Evolutionary conservation across 2,113 vertebrate species (phyloP).

Genomic region (Tricholaema leucomelas): DNA sequence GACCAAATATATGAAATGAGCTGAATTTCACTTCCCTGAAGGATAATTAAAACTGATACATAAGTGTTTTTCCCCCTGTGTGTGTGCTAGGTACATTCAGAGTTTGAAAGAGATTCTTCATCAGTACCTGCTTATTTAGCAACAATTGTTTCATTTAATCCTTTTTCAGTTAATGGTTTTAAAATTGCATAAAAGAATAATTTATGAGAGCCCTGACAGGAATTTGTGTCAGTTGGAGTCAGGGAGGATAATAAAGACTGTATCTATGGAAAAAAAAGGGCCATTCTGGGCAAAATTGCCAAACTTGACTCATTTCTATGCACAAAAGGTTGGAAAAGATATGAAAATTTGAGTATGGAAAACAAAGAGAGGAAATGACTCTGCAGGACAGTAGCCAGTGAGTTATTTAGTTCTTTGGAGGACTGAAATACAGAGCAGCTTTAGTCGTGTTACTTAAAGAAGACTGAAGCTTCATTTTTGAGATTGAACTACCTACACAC

Average conservation of each 20-base stretch:
- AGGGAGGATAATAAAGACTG: conserved; percentile 44
- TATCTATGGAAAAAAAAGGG: conserved; percentile 59
- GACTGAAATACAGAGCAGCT: conserved; percentile 58
- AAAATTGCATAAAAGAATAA: conserved; percentile 12
- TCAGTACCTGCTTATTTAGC: neutral
- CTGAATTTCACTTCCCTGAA: conserved; percentile 8
- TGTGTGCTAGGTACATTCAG: neutral
- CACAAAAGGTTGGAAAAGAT: conserved; percentile 64
- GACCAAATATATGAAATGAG: neutral
- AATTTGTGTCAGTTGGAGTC: conserved; percentile 42
- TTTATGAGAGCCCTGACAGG: conserved; percentile 47
- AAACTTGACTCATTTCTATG: conserved; percentile 63
- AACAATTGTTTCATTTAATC: neutral
- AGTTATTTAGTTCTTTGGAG: conserved; percentile 2
- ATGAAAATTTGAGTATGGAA: conserved; percentile 61
- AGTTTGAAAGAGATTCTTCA: neutral
- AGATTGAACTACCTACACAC: neutral
- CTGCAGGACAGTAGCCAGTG: conserved; percentile 50
- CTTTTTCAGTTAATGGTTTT: neutral
- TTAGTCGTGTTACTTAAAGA: conserved; percentile 33
- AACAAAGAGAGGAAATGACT: conserved; percentile 76
- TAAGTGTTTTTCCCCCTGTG: neutral
- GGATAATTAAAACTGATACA: neutral
- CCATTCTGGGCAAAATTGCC: conserved; percentile 48
- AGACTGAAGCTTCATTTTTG: conserved; percentile 25